phyloP scores from a whole-genome alignment of 1,140 invertebrate species.

The Diabrotica undecimpunctata region DNA sequence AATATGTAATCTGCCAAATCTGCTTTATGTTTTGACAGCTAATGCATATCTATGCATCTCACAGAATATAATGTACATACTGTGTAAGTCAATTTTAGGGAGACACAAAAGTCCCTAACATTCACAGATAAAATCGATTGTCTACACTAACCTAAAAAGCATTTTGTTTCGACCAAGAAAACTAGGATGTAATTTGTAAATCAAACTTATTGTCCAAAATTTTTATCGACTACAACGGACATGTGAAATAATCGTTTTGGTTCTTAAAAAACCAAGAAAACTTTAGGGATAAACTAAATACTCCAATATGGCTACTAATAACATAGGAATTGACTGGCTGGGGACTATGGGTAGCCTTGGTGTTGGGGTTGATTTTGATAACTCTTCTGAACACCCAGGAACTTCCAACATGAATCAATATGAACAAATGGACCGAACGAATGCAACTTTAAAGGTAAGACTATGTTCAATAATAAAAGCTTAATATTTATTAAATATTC shows the following conservation, averaged over 20 bases:
- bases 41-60: no score
- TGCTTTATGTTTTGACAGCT: no score
- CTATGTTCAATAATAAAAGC: not conserved
- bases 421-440: conserved; percentile 45
- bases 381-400: conserved; percentile 40
- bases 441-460: conserved; percentile 45
- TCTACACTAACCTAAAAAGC: conserved; percentile 19
- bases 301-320: conserved; percentile 46
- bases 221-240: not conserved
- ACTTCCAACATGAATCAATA: conserved; percentile 40
- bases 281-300: conserved; percentile 10
- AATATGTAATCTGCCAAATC: no score
- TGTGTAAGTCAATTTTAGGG: no score
- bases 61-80: no score
- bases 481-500: no score
- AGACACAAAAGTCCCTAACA: conserved; percentile 1
- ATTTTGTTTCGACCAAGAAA: conserved; percentile 18
- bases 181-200: not conserved
- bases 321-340: conserved; percentile 47
- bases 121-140: conserved; percentile 16
- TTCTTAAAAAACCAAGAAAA: not conserved
- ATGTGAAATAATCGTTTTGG: conserved; percentile 5
- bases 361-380: conserved; percentile 35
- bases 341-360: conserved; percentile 36
- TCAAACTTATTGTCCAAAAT: conserved; percentile 5